These are phyloP conservation scores for Eulemur coronatus DNA, from an alignment of 2,797 vertebrate genomes.

Conservation along the genomic window DNA sequence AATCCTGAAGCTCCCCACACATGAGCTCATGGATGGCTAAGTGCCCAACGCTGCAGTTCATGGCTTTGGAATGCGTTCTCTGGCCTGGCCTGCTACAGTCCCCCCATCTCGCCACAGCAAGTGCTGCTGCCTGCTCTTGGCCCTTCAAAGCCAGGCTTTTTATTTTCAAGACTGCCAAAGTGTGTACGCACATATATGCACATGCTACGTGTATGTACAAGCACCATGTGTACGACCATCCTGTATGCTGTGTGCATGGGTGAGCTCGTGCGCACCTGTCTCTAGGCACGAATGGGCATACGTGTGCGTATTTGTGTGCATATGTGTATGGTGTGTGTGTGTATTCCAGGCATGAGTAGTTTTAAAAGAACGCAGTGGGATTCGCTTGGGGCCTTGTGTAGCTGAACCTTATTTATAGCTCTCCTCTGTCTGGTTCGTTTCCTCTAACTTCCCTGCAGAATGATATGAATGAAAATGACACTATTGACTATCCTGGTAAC, in stretches of 20 bases:
- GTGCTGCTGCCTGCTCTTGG: not conserved
- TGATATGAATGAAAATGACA: constrained; percentile 85
- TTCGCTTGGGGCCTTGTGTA: constrained; percentile 73
- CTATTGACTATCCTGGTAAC: constrained; percentile 81
- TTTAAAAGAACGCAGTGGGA: constrained; percentile 77
- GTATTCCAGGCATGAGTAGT: constrained; percentile 59
- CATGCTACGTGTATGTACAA: not conserved
- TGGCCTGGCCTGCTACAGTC: constrained; percentile 24
- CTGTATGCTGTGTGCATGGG: not conserved
- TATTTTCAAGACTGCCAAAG: constrained; percentile 45
- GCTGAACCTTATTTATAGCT: constrained; percentile 84
- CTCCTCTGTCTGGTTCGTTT: constrained; percentile 83
- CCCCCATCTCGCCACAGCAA: not conserved
- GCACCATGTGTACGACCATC: not conserved
- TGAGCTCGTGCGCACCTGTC: not conserved
- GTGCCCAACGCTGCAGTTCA: constrained; percentile 40
- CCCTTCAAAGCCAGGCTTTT: constrained; percentile 56
- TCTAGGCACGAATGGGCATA: not conserved
- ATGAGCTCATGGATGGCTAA: constrained; percentile 28
- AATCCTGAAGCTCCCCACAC: constrained; percentile 27
- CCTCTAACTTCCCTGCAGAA: constrained; percentile 84
- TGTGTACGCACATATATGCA: not conserved
- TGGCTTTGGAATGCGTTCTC: constrained; percentile 57
- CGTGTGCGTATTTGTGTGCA: not conserved
- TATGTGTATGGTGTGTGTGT: not conserved